Evolutionary conservation across 2,797 vertebrate genomes (phyloP).

Genomic region (Vespertilio murinus): DNA sequence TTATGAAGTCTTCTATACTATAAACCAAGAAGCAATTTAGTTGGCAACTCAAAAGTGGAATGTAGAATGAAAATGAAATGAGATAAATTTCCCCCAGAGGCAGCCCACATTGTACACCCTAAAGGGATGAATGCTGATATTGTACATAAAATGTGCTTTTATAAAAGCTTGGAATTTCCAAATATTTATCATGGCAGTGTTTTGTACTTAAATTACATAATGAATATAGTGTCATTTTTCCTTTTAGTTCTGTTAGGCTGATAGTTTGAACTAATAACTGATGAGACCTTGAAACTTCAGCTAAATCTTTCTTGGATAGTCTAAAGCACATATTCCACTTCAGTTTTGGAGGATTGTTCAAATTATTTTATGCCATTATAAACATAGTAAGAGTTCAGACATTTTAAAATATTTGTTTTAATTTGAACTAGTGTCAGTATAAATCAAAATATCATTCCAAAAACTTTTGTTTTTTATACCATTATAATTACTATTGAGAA

Average conservation of each 20-base stretch:
- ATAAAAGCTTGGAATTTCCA: constrained; percentile 81
- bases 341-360: constrained; percentile 61
- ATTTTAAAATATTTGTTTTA: constrained; percentile 69
- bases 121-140: constrained; percentile 82
- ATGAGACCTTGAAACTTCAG: constrained; percentile 72
- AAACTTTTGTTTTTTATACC: constrained; percentile 28
- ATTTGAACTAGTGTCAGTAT: constrained; percentile 50
- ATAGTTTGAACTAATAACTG: constrained; percentile 76
- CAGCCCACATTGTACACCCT: constrained; percentile 78
- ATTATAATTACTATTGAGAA: constrained; percentile 56
- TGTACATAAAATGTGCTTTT: constrained; percentile 81
- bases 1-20: constrained; percentile 78
- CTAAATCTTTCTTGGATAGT: constrained; percentile 62
- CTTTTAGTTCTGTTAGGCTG: constrained; percentile 79
- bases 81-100: constrained; percentile 82
- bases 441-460: constrained; percentile 59
- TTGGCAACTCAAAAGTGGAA: constrained; percentile 82
- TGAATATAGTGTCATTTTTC: constrained; percentile 81
- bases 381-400: constrained; percentile 67
- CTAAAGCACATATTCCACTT: constrained; percentile 66
- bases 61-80: constrained; percentile 82
- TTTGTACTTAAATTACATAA: constrained; percentile 80
- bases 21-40: constrained; percentile 84
- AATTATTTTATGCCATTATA: constrained; percentile 70
- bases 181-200: constrained; percentile 85